Evolutionary conservation across 2,888 invertebrate species (phyloP).

Genomic region (Erpobdella octoculata): DNA sequence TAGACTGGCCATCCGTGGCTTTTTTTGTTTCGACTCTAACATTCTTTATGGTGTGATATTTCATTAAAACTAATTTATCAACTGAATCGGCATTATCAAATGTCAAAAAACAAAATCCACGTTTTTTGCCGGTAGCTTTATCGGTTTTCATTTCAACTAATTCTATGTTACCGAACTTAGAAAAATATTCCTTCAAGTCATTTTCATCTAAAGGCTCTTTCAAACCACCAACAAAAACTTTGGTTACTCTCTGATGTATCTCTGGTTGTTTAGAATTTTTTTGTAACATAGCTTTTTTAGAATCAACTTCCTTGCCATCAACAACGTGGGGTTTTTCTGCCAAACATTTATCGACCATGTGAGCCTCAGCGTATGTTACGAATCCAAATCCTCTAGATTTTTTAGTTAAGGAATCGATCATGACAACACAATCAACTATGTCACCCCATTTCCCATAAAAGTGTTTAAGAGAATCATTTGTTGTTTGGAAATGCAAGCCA

Average conservation of each 20-base stretch:
- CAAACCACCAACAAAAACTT: slow-evolving; percentile 84
- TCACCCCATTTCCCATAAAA: not conserved
- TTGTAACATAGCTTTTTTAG: not conserved
- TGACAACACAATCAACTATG: not conserved
- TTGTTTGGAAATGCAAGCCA: not conserved
- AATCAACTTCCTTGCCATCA: not conserved
- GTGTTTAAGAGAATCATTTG: not conserved
- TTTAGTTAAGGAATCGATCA: not conserved
- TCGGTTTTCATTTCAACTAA: not conserved
- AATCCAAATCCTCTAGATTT: not conserved
- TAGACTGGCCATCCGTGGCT: too few species aligned
- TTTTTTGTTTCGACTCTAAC: not conserved
- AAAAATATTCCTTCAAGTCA: not conserved
- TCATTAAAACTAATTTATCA: not conserved
- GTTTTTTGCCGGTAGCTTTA: not conserved
- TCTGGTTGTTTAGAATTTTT: slow-evolving; percentile 69
- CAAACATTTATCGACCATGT: not conserved
- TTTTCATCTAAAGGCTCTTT: slow-evolving; percentile 64
- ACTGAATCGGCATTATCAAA: not conserved
- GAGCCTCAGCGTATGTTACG: not conserved
- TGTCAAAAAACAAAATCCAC: not conserved
- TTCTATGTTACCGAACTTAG: not conserved
- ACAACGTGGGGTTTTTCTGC: not conserved
- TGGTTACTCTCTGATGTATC: slow-evolving; percentile 79
- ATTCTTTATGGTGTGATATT: not conserved